Conservation (phyloP, 2,888 invertebrate genomes). For the Tineola bisselliella region DNA sequence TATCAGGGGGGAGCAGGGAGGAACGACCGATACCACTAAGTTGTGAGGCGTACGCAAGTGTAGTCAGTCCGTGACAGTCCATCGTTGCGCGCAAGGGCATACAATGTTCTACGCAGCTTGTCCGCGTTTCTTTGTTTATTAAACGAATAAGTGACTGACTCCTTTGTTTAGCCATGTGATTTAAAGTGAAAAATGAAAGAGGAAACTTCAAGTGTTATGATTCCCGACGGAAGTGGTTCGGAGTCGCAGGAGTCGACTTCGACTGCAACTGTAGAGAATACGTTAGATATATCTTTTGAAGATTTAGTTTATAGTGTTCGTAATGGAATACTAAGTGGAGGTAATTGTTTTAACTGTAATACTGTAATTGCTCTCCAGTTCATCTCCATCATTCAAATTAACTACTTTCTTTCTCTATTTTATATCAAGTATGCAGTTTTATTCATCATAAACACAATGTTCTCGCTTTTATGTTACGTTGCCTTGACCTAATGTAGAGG, state of each 20-base stretch:
- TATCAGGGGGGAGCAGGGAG: background rate
- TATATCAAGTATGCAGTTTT: too few relatives aligned
- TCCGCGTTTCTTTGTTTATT: conserved; percentile 9
- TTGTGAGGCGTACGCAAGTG: background rate
- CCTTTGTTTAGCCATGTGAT: conserved; percentile 1
- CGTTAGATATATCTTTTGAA: conserved; percentile 73
- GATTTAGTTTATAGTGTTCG: conserved; percentile 73
- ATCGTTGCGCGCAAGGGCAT: background rate
- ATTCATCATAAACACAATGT: too few relatives aligned
- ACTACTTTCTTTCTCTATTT: too few relatives aligned
- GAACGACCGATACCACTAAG: conserved; percentile 5
- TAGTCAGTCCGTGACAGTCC: background rate
- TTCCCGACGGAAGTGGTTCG: conserved; percentile 36
- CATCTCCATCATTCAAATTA: too few relatives aligned
- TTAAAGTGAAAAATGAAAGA: background rate
- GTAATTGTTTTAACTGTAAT: conserved; percentile 41
- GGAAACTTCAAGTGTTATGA: conserved; percentile 27
- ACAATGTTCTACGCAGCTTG: background rate
- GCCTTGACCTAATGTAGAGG: too few relatives aligned
- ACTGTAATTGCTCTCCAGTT: too few relatives aligned
- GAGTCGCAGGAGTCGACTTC: conserved; percentile 51
- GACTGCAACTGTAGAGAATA: conserved; percentile 46
- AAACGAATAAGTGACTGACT: background rate
- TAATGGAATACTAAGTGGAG: conserved; percentile 64
- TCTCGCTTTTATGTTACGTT: too few relatives aligned